Evolutionary conservation across 2,113 vertebrate species (phyloP).

Genomic region (Brachypteracias leptosomus): DNA sequence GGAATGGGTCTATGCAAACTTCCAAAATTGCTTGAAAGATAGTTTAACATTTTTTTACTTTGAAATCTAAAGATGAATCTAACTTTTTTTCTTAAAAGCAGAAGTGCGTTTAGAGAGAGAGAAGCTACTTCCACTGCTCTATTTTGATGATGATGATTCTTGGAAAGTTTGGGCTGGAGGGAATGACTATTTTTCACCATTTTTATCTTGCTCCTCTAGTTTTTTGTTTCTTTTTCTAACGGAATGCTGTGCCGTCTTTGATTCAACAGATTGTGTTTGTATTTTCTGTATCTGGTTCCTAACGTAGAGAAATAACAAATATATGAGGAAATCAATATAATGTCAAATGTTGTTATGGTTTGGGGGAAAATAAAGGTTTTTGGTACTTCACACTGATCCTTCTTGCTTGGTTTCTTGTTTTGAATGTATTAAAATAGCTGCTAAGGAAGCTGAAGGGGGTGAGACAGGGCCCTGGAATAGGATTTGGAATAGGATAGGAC

Average conservation of each 20-base stretch:
- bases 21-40: conserved; percentile 71
- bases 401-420: not conserved
- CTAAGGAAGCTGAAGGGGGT: not conserved
- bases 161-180: conserved; percentile 55
- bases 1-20: conserved; percentile 81
- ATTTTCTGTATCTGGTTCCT: conserved; percentile 75
- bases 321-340: conserved; percentile 75
- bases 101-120: conserved; percentile 58
- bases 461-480: not conserved
- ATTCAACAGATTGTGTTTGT: conserved; percentile 72
- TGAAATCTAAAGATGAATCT: conserved; percentile 69
- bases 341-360: conserved; percentile 69
- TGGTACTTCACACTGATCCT: conserved; percentile 53
- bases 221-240: conserved; percentile 59
- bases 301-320: conserved; percentile 75
- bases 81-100: conserved; percentile 63
- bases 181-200: conserved; percentile 51
- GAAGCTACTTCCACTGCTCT: conserved; percentile 64
- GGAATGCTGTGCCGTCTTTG: conserved; percentile 64
- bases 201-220: conserved; percentile 58
- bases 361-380: conserved; percentile 67
- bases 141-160: conserved; percentile 67
- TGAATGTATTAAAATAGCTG: not conserved
- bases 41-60: conserved; percentile 79
- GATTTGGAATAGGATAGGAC: not conserved